phyloP scores from a whole-genome alignment of 1,140 invertebrate genomes.

The Zaprionus lachaisei region DNA sequence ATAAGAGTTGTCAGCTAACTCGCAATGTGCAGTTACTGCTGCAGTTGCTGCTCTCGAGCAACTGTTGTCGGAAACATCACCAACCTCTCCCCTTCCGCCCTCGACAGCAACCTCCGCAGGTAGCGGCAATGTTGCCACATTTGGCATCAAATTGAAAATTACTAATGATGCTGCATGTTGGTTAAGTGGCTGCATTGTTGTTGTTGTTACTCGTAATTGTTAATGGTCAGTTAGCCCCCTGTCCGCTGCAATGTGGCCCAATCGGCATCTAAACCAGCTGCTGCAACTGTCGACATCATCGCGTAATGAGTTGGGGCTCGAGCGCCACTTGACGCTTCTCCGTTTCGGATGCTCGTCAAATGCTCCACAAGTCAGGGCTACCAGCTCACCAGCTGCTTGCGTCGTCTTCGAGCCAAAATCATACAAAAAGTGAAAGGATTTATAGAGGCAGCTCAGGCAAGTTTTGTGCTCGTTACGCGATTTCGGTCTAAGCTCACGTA shows the following conservation, averaged over 20 bases:
- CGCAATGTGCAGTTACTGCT: neutral
- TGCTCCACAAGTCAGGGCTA: slow-evolving; percentile 43
- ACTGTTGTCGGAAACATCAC: neutral
- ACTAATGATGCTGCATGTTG: slow-evolving; percentile 62
- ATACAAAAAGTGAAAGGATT: slow-evolving; percentile 79
- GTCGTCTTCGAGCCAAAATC: slow-evolving; percentile 62
- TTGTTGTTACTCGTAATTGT: slow-evolving; percentile 35
- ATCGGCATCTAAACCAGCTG: slow-evolving; percentile 20
- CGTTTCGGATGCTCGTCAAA: slow-evolving; percentile 53
- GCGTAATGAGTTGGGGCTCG: slow-evolving; percentile 58
- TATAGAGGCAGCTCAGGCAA: slow-evolving; percentile 32
- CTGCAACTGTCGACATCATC: slow-evolving; percentile 69
- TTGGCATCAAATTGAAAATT: slow-evolving; percentile 64
- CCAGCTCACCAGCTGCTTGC: slow-evolving; percentile 68
- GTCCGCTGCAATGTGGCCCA: slow-evolving; percentile 44
- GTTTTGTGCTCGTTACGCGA: neutral
- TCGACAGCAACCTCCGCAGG: neutral
- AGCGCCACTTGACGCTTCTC: slow-evolving; percentile 21
- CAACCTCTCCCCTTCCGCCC: neutral
- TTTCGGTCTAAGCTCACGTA: neutral
- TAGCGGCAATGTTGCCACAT: slow-evolving; percentile 31
- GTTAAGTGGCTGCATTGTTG: slow-evolving; percentile 53
- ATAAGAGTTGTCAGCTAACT: slow-evolving; percentile 12
- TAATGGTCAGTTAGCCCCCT: slow-evolving; percentile 34
- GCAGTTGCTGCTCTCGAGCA: neutral